These are phyloP conservation scores for Drosophila eugracilis DNA, from an alignment of 1,140 invertebrate genomes.

Conservation along the genomic window DNA sequence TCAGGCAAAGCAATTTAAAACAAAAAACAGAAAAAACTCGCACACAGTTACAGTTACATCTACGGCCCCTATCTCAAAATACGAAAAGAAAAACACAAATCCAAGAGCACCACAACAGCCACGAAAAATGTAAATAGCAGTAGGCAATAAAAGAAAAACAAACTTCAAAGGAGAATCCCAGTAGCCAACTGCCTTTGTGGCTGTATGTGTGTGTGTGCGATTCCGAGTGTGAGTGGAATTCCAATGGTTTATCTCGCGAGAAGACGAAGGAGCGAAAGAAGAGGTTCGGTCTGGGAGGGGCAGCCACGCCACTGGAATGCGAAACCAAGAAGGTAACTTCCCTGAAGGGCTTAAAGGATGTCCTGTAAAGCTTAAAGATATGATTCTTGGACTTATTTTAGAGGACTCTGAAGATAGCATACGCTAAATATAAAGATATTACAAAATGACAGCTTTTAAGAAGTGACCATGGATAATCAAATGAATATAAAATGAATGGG, in stretches of 20 bases:
- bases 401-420: neutral
- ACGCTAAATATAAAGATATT: too few species aligned
- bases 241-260: constrained; percentile 73
- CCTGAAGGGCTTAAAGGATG: constrained; percentile 1
- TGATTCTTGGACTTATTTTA: neutral
- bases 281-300: constrained; percentile 16
- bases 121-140: constrained; percentile 68
- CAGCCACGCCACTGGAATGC: constrained; percentile 26
- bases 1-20: neutral
- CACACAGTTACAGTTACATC: constrained; percentile 15
- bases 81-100: constrained; percentile 29
- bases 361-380: neutral
- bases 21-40: constrained; percentile 11
- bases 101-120: constrained; percentile 40
- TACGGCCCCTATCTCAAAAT: constrained; percentile 10
- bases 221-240: constrained; percentile 58
- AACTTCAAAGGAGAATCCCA: constrained; percentile 79
- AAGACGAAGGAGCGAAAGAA: constrained; percentile 38
- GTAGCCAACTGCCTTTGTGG: constrained; percentile 68
- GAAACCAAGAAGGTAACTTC: constrained; percentile 2
- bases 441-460: too few species aligned
- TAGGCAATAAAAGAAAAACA: constrained; percentile 75
- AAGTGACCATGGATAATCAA: too few species aligned
- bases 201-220: constrained; percentile 31
- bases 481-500: too few species aligned